phyloP scores from a whole-genome alignment of 1,140 invertebrate genomes.

The Carposina sasakii region DNA sequence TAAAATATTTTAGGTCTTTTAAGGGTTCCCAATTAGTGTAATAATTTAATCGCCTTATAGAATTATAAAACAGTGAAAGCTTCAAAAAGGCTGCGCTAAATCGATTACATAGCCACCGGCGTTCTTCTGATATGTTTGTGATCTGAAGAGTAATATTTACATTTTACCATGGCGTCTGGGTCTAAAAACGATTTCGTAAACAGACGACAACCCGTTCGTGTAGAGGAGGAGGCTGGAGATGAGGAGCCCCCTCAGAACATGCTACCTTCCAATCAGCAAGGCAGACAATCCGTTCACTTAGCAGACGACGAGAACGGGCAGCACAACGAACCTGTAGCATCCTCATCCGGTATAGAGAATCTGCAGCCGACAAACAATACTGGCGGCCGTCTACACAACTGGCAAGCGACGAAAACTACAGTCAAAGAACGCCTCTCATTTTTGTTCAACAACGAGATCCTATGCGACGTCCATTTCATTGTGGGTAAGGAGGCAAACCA shows the following conservation, averaged over 20 bases:
- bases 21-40: no score
- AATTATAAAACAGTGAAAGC: no score
- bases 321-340: slow-evolving; percentile 40
- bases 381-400: slow-evolving; percentile 73
- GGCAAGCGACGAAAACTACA: slow-evolving; percentile 81
- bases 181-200: slow-evolving; percentile 60
- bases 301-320: slow-evolving; percentile 49
- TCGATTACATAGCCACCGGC: no score
- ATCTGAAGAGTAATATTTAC: no score
- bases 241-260: slow-evolving; percentile 66
- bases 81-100: no score
- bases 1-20: no score
- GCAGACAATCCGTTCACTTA: slow-evolving; percentile 35
- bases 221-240: slow-evolving; percentile 40
- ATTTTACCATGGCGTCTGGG: slow-evolving; percentile 53
- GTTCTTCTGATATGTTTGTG: slow-evolving; percentile 38
- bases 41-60: no score
- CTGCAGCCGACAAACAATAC: slow-evolving; percentile 52
- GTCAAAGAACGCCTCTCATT: slow-evolving; percentile 85
- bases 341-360: slow-evolving; percentile 58
- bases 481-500: slow-evolving; percentile 82
- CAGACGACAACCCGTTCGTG: slow-evolving; percentile 41
- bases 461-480: slow-evolving; percentile 86
- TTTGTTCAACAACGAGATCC: slow-evolving; percentile 86
- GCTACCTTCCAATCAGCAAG: slow-evolving; percentile 62